Evolutionary conservation across 2,797 vertebrate species (phyloP), one percentile per base, ranked within the genome.

Genomic region (Linurgus olivaceus): DNA sequence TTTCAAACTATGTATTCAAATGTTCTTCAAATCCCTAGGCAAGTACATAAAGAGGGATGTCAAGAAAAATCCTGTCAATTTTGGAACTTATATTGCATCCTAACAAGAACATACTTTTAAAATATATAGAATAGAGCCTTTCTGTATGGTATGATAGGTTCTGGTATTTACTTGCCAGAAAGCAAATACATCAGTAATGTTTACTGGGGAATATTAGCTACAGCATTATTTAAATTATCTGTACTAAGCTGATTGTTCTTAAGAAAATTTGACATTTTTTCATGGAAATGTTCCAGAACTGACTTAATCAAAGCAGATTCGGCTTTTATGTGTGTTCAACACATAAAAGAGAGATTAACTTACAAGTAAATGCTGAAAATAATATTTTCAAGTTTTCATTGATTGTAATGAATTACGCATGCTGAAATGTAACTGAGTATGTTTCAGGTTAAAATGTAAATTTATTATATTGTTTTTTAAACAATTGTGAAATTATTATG

Each of bases 11-110:
- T 19, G 16, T 31, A 29, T 73, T 94, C 51, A 93, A 95, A 92
- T 94, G 86, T 82, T 91, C 79, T 85, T 96, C 94, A 90, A 92
- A 97, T 67, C 94, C 93, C 96, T 96, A 91, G 66, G 51, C 18
- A 96, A 86, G 40, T 65, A 40, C 18, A 94, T 16, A 77, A 65
- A 21, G 83, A 72, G 6, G 55, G 26, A 71, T 61, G 48, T 70
- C 35, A 91, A 63, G 44, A 81, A 92, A 80, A 85, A 45, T 29
- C 1, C 48, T 14, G 52, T 52, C 35, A 88, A 8, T 26, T 88
- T 70, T 51, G 50, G 11, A 68, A 79, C 19, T 68, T 31, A 31
- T 17, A 57, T 38, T 85, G 13, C 28, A 91, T n/a, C 16, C 70
- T 94, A 44, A 45, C 13, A n/a, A 77, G 25, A 82, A 58, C 6